Percentiles rank a stretch among this genome's conserved stretches.
Conservation (phyloP, 1,140 invertebrate species). For the Listronotus bonariensis region DNA sequence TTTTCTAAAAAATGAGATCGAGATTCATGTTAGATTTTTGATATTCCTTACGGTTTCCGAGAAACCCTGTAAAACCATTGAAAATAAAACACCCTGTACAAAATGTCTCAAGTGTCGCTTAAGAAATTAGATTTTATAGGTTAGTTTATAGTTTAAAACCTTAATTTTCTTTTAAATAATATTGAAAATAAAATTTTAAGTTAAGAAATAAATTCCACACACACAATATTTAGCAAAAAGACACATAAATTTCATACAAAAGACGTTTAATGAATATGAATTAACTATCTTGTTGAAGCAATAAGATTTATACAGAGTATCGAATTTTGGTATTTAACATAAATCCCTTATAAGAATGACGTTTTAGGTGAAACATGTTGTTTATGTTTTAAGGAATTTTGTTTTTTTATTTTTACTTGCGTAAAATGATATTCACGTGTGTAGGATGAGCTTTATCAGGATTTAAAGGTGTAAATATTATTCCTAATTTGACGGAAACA, state of each 20-base stretch:
- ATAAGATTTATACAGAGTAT: conserved; percentile 28
- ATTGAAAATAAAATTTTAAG: too few relatives aligned
- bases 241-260: conserved; percentile 25
- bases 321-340: conserved; percentile 26
- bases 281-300: conserved; percentile 23
- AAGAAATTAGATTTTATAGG: too few relatives aligned
- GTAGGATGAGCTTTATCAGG: conserved; percentile 19
- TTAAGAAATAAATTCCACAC: too few relatives aligned
- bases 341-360: conserved; percentile 19
- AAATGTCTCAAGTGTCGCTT: too few relatives aligned
- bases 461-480: background rate
- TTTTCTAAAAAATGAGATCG: too few relatives aligned
- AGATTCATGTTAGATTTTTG: too few relatives aligned
- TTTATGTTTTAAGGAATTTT: conserved; percentile 26
- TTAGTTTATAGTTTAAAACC: too few relatives aligned
- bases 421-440: conserved; percentile 15
- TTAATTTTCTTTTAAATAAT: too few relatives aligned
- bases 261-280: conserved; percentile 5
- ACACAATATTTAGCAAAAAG: conserved; percentile 1
- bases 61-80: too few relatives aligned
- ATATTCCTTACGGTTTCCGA: too few relatives aligned
- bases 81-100: too few relatives aligned
- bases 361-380: conserved; percentile 20
- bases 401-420: conserved; percentile 19
- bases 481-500: too few relatives aligned